Conservation (phyloP, 2,797 vertebrate genomes). For the Synaphobranchus kaupii region DNA sequence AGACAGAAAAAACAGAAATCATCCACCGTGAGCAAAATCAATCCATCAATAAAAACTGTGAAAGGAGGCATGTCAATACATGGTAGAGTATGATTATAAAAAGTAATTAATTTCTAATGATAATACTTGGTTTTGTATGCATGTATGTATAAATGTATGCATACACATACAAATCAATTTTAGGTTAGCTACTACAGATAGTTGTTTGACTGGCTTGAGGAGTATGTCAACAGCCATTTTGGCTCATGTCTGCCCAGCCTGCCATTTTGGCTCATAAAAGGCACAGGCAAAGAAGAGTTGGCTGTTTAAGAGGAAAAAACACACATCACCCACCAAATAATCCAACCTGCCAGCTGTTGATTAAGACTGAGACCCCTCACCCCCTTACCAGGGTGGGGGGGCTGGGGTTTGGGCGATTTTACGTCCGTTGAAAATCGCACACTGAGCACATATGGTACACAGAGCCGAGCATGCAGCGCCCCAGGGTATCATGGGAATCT, state of each 20-base stretch:
- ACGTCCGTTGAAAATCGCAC: slow-evolving; percentile 57
- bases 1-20: not conserved
- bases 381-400: not conserved
- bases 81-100: not conserved
- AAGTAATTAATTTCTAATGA: not conserved
- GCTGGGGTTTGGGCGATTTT: slow-evolving; percentile 45
- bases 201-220: not conserved
- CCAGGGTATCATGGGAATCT: slow-evolving; percentile 58
- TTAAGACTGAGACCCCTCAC: slow-evolving; percentile 5
- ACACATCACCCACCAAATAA: slow-evolving; percentile 3
- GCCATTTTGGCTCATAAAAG: not conserved
- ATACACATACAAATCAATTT: not conserved
- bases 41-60: not conserved
- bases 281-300: slow-evolving; percentile 6
- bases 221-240: not conserved
- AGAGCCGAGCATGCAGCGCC: slow-evolving; percentile 29
- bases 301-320: slow-evolving; percentile 13
- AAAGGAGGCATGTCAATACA: not conserved
- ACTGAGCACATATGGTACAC: slow-evolving; percentile 45
- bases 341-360: slow-evolving; percentile 42
- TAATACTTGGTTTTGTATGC: not conserved
- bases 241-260: not conserved
- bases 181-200: not conserved
- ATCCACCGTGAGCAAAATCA: not conserved
- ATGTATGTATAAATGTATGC: not conserved